These are phyloP conservation scores for Brachyistius frenatus DNA, from an alignment of 2,113 vertebrate genomes.

Conservation along the genomic window DNA sequence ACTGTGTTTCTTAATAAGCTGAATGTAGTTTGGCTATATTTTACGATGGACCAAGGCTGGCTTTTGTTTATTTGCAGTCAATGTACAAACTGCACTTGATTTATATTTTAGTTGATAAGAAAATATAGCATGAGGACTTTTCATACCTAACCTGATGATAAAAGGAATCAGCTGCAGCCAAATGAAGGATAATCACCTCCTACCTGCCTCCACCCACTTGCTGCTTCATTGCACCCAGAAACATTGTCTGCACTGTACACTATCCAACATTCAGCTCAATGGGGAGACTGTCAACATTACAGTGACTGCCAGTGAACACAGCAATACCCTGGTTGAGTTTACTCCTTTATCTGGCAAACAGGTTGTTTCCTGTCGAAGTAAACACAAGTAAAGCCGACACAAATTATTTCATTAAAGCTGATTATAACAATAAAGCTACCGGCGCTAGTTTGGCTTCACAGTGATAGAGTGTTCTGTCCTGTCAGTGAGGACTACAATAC, in stretches of 20 bases:
- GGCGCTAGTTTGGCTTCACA: slow-evolving; percentile 29
- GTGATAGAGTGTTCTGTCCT: slow-evolving; percentile 22
- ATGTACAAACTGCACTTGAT: slow-evolving; percentile 8
- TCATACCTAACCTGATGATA: slow-evolving; percentile 5
- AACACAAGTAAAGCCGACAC: neutral
- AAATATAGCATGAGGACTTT: neutral
- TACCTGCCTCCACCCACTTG: too few species aligned
- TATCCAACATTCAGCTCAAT: neutral
- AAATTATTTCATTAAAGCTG: slow-evolving; percentile 6
- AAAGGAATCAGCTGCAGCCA: slow-evolving; percentile 21
- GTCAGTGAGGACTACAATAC: neutral
- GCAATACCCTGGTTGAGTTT: neutral
- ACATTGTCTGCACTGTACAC: neutral
- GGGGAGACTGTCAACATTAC: neutral
- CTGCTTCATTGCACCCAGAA: neutral
- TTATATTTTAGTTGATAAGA: too few species aligned
- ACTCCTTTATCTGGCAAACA: slow-evolving; percentile 2
- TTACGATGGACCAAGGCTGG: neutral
- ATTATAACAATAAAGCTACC: slow-evolving; percentile 8
- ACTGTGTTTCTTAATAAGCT: neutral
- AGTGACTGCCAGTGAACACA: neutral
- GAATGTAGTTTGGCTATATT: slow-evolving; percentile 3
- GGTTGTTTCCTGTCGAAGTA: neutral
- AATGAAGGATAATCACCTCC: neutral
- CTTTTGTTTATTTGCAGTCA: neutral